Evolutionary conservation across 1,140 invertebrate genomes (phyloP).

Genomic region (Cotesia glomerata): DNA sequence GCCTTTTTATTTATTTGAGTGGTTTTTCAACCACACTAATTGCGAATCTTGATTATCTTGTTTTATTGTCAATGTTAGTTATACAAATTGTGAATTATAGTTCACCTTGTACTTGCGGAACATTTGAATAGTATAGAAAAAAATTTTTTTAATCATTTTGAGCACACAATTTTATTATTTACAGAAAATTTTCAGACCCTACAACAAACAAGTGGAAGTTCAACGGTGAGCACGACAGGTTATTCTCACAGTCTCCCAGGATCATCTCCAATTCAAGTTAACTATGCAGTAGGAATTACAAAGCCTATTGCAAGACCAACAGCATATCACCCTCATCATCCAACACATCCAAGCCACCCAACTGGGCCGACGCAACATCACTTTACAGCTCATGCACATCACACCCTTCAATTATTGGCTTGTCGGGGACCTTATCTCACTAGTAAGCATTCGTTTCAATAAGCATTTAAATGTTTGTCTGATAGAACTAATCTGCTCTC

Average conservation of each 20-base stretch:
- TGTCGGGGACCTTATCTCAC: constrained; percentile 65
- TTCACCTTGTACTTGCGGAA: no score
- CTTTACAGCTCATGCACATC: constrained; percentile 60
- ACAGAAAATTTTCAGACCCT: constrained; percentile 59
- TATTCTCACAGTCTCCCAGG: constrained; percentile 59
- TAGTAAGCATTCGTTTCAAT: constrained; percentile 51
- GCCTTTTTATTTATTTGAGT: no score
- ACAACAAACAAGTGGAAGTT: constrained; percentile 48
- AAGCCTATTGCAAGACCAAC: constrained; percentile 66
- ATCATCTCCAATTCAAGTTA: constrained; percentile 42
- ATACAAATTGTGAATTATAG: no score
- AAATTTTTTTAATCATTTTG: no score
- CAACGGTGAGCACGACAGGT: constrained; percentile 39
- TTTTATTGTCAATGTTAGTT: no score
- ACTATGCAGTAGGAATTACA: constrained; percentile 57
- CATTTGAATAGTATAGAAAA: no score
- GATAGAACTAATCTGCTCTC: background rate
- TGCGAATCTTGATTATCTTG: no score
- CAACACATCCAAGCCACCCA: constrained; percentile 55
- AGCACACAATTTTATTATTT: constrained; percentile 25
- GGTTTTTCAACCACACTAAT: no score
- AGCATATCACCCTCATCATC: constrained; percentile 61
- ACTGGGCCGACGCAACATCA: constrained; percentile 58
- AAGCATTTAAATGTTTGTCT: background rate
- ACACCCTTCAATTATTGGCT: constrained; percentile 61